Conservation (phyloP, 2,797 vertebrate species). For the Uromys caudimaculatus region DNA sequence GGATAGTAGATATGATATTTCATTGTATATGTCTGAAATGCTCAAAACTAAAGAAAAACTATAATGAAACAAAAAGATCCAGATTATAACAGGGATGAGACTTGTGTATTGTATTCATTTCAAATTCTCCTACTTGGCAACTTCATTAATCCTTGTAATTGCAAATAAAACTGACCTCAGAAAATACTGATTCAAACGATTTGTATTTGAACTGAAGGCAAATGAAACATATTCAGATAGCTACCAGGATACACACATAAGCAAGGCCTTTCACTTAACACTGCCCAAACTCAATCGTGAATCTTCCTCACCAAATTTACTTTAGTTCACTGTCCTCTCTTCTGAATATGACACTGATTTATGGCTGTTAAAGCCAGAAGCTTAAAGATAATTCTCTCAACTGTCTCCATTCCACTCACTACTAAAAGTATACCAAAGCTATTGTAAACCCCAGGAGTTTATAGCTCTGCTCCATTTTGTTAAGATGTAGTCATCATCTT, state of each 20-base stretch:
- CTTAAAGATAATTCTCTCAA: not conserved
- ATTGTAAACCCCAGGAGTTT: slow-evolving; percentile 8
- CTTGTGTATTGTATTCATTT: not conserved
- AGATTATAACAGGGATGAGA: not conserved
- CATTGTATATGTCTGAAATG: not conserved
- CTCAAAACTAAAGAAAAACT: not conserved
- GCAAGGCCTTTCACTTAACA: not conserved
- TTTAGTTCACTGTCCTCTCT: not conserved
- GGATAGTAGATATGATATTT: not conserved
- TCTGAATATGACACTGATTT: not conserved
- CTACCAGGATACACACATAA: not conserved
- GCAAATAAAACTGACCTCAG: not conserved
- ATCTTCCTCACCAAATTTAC: not conserved
- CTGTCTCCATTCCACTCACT: not conserved
- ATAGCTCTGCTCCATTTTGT: not conserved
- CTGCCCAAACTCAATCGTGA: not conserved
- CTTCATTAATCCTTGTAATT: not conserved
- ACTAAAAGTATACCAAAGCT: not conserved
- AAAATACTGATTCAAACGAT: not conserved
- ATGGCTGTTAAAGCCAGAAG: not conserved
- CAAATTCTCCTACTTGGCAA: slow-evolving; percentile 38
- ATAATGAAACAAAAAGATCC: not conserved
- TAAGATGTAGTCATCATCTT: not conserved
- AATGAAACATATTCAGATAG: slow-evolving; percentile 10
- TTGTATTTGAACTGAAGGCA: slow-evolving; percentile 33